phyloP scores from a whole-genome alignment of 2,888 invertebrate species.

The Xanthia icteritia region DNA sequence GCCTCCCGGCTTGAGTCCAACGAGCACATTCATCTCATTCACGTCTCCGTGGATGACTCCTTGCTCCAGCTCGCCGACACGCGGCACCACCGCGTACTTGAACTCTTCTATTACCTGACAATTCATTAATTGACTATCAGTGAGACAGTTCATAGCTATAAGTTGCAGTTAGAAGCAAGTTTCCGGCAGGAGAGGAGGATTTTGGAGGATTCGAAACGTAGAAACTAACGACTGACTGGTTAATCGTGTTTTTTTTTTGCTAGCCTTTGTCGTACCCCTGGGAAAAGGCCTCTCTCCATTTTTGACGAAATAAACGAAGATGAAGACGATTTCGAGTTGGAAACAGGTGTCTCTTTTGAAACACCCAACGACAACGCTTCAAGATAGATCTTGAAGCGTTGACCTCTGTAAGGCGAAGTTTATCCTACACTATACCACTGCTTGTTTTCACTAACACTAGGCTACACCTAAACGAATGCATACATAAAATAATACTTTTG shows the following conservation, averaged over 20 bases:
- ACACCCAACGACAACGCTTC: no score
- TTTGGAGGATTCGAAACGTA: neutral
- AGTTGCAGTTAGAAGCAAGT: neutral
- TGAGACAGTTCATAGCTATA: no score
- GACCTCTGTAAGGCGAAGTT: neutral
- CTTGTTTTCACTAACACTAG: neutral
- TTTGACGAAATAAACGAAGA: neutral
- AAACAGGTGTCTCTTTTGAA: neutral
- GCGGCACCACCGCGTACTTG: conserved; percentile 91
- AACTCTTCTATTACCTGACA: conserved; percentile 91
- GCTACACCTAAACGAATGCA: neutral
- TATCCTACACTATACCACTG: neutral
- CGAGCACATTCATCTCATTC: conserved; percentile 97
- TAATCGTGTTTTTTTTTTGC: neutral
- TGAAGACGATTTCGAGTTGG: neutral
- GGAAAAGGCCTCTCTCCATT: neutral
- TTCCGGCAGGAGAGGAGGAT: neutral
- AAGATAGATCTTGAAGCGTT: neutral
- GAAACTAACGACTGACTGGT: neutral
- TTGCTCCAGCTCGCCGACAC: conserved; percentile 90
- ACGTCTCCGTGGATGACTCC: conserved; percentile 97
- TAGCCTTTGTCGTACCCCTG: neutral
- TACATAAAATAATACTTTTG: neutral
- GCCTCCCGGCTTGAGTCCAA: conserved; percentile 83
- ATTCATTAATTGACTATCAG: neutral